Percentiles rank a stretch among this genome's conserved stretches.
Conservation (phyloP, 2,797 vertebrate species). For the Enteromius afrohamiltoni region DNA sequence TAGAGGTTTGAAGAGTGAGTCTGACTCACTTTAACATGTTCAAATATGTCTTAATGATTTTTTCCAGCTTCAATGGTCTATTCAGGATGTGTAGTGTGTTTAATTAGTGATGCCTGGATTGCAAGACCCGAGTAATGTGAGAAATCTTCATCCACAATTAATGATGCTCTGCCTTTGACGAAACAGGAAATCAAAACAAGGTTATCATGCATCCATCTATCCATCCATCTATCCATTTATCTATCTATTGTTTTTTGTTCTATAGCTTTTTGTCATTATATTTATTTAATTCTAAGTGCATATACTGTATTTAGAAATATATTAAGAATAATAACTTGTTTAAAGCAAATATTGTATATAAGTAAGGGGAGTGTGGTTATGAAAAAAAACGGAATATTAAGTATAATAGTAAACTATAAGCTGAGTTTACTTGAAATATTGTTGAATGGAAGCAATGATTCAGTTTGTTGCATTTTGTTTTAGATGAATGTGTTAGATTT, state of each 20-base stretch:
- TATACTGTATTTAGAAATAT: no score
- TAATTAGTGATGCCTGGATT: not conserved
- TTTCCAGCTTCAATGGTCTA: not conserved
- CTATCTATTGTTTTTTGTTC: no score
- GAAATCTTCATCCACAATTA: not conserved
- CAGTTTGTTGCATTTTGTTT: not conserved
- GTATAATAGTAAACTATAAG: not conserved
- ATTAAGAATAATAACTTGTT: no score
- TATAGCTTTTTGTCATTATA: no score
- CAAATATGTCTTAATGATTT: not conserved
- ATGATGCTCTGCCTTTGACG: not conserved
- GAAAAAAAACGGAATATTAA: not conserved
- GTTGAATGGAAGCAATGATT: not conserved
- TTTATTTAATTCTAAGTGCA: no score
- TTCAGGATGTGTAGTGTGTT: not conserved
- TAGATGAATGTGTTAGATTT: not conserved
- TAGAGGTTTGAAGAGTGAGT: not conserved
- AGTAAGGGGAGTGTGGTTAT: not conserved
- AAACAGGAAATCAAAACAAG: not conserved
- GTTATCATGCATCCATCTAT: not conserved
- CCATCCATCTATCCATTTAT: no score
- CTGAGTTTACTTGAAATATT: not conserved
- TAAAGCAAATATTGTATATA: no score
- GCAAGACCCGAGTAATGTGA: not conserved
- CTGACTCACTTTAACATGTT: not conserved